Evolutionary conservation across 2,113 vertebrate genomes (phyloP), one percentile per base, ranked within the genome.

Genomic region (Tenebrosternarchus preto): DNA sequence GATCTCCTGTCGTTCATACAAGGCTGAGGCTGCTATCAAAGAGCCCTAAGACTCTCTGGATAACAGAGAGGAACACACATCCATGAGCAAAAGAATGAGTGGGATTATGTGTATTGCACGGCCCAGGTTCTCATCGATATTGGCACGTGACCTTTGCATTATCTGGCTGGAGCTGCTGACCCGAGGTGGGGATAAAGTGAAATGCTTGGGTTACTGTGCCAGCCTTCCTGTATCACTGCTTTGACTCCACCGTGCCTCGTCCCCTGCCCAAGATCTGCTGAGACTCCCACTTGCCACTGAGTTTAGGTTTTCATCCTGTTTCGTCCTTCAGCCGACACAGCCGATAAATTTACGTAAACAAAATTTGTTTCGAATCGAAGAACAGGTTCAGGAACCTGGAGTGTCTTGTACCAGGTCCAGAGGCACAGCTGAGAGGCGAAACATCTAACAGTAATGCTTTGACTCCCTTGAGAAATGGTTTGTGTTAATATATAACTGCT

Each of bases 41-140:
- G 25, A 79, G 57, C 57, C 27, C 43, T 25, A 29, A 17, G 60
- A 27, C 27, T 25, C 60, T 63, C 60, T 63, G 24, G 56, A 70
- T 24, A 55, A 15, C 12, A 15, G 29, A 46, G 8, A 31, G 57
- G 29, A 8, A 29, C 8, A 55, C 53, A 25, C 36, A 46, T 9
- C 43, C 12, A 3, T 12, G 1, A 33, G 50, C 20, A 43, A 68
- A 39, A 12, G 39, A 70, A n/a, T 12, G 20, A 19, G 24, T 15
- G 15, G n/a, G 25, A 64, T 29, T 78, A 66, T 56, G 25, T 71
- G 39, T 20, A 12, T 50, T 46, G 43, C 31, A 33, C 22, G 70
- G 56, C 56, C 57, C 36, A 80, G 19, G 55, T 55, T 39, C 17
- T 66, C 20, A 80, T 80, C 46, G 9, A 80, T 33, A 66, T 66